Conservation (phyloP, 2,797 vertebrate genomes). For the Betta splendens region DNA sequence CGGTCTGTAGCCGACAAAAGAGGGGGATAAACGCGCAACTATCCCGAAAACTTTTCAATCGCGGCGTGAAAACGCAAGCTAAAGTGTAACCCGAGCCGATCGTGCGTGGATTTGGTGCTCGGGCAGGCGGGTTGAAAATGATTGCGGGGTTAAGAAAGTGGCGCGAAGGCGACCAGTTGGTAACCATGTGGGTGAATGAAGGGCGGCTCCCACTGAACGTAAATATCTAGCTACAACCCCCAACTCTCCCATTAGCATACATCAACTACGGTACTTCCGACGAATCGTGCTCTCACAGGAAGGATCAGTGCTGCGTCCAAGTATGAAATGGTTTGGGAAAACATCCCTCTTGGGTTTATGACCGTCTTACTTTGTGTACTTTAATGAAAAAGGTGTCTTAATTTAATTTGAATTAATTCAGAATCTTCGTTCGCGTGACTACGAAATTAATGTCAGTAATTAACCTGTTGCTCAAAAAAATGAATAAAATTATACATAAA, state of each 20-base stretch:
- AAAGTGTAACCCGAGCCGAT: slow-evolving; percentile 38
- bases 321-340: slow-evolving; percentile 5
- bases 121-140: slow-evolving; percentile 60
- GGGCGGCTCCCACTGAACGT: slow-evolving; percentile 98
- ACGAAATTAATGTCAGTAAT: slow-evolving; percentile 17
- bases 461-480: slow-evolving; percentile 64
- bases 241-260: slow-evolving; percentile 95
- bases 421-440: neutral
- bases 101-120: slow-evolving; percentile 38
- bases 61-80: slow-evolving; percentile 20
- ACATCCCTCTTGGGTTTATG: slow-evolving; percentile 4
- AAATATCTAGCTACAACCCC: slow-evolving; percentile 98
- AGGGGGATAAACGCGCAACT: slow-evolving; percentile 73
- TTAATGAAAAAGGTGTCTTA: too few relatives aligned
- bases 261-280: slow-evolving; percentile 94
- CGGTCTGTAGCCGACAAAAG: slow-evolving; percentile 77
- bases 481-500: neutral
- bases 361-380: slow-evolving; percentile 22
- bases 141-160: slow-evolving; percentile 81
- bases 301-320: slow-evolving; percentile 16
- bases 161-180: slow-evolving; percentile 84
- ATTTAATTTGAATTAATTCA: too few relatives aligned
- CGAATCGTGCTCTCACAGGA: slow-evolving; percentile 62
- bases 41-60: slow-evolving; percentile 72
- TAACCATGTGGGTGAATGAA: slow-evolving; percentile 93